Evolutionary conservation across 2,797 vertebrate species (phyloP).

Genomic region (Rhyacichthys aspro): DNA sequence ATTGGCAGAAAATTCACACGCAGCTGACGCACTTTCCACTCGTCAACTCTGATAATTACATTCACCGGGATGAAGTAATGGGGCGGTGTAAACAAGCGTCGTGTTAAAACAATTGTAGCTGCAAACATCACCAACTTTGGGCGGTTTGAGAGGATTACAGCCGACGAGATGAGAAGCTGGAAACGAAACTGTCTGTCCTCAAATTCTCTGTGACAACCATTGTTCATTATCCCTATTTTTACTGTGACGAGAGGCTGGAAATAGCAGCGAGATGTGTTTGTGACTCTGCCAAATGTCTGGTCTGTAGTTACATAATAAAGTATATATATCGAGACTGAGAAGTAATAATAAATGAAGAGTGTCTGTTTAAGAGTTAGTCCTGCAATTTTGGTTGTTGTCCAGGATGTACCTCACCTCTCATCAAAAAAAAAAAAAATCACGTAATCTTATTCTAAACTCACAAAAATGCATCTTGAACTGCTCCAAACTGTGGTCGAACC

Average conservation of each 20-base stretch:
- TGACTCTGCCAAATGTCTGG: too few relatives aligned
- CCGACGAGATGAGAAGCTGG: constrained; percentile 26
- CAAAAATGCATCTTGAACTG: too few relatives aligned
- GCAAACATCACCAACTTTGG: constrained; percentile 46
- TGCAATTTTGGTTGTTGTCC: too few relatives aligned
- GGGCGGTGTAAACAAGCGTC: constrained; percentile 10
- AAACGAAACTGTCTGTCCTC: constrained; percentile 20
- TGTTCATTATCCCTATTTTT: neutral
- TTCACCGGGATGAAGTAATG: constrained; percentile 1
- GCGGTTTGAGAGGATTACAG: constrained; percentile 53
- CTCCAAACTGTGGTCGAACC: too few relatives aligned
- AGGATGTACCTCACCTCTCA: too few relatives aligned
- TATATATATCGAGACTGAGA: too few relatives aligned
- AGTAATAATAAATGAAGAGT: too few relatives aligned
- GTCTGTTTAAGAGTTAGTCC: too few relatives aligned
- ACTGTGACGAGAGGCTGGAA: neutral
- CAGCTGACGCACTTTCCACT: constrained; percentile 47
- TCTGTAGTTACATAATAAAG: too few relatives aligned
- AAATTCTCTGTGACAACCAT: constrained; percentile 18
- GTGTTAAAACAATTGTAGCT: constrained; percentile 35
- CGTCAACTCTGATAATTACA: constrained; percentile 47
- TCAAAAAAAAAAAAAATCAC: too few relatives aligned
- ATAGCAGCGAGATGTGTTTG: neutral
- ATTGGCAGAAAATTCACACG: constrained; percentile 47
- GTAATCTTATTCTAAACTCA: too few relatives aligned